These are phyloP conservation scores for Diuraphis noxia DNA, from an alignment of 1,140 invertebrate genomes.

Conservation along the genomic window DNA sequence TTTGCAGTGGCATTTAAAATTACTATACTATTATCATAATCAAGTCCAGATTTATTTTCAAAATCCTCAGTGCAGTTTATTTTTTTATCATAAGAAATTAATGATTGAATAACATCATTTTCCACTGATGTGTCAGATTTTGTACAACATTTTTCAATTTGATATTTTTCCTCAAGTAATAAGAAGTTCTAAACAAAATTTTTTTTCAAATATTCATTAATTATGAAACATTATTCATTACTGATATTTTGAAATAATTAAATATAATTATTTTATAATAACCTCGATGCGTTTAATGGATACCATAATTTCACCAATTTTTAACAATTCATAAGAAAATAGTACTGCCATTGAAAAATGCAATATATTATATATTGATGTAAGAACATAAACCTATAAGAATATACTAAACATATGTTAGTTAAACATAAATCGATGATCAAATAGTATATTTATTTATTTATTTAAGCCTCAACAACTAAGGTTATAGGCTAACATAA, in stretches of 20 bases:
- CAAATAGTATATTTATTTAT: too few relatives aligned
- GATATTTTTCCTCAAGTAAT: conserved; percentile 66
- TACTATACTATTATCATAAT: conserved; percentile 60
- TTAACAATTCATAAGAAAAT: neutral
- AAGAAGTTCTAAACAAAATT: conserved; percentile 67
- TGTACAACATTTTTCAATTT: neutral
- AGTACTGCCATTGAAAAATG: neutral
- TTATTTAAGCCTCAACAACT: too few relatives aligned
- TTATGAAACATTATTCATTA: too few relatives aligned
- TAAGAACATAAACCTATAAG: neutral
- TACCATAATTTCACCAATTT: neutral
- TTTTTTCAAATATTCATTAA: too few relatives aligned
- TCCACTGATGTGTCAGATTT: neutral
- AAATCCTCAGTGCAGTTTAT: neutral
- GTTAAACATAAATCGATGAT: too few relatives aligned
- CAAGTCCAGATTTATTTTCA: conserved; percentile 61
- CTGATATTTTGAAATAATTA: too few relatives aligned
- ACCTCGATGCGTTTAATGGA: neutral
- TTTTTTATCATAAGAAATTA: neutral
- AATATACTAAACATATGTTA: too few relatives aligned
- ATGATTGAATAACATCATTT: neutral
- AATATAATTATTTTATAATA: too few relatives aligned
- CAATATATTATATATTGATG: neutral
- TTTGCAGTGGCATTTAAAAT: conserved; percentile 67
- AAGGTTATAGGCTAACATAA: too few relatives aligned